Evolutionary conservation across 2,888 invertebrate species (phyloP).

Genomic region (Bugula neritina): DNA sequence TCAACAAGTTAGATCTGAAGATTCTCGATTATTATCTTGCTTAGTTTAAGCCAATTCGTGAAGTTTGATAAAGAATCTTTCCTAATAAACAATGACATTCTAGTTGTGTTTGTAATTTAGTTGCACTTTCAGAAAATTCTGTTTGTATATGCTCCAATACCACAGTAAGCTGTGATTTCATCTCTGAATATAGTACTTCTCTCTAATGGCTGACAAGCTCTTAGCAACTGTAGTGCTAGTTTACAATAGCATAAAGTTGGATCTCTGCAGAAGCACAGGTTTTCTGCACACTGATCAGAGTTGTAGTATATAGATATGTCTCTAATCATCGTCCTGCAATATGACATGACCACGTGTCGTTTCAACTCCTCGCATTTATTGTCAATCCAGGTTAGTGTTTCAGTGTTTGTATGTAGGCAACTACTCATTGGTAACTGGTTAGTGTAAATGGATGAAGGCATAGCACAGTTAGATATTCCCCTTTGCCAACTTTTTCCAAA

Average conservation of each 20-base stretch:
- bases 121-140: too few relatives aligned
- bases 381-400: neutral
- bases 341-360: neutral
- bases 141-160: too few relatives aligned
- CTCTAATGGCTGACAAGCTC: neutral
- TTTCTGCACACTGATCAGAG: neutral
- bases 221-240: neutral
- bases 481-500: constrained; percentile 79
- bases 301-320: neutral
- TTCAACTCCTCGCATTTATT: constrained; percentile 8
- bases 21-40: too few relatives aligned
- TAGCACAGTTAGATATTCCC: neutral
- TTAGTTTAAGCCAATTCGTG: too few relatives aligned
- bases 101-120: too few relatives aligned
- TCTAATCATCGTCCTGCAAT: neutral
- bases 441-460: neutral
- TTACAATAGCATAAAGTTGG: neutral
- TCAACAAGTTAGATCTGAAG: too few relatives aligned
- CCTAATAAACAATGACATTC: too few relatives aligned
- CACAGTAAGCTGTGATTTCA: neutral
- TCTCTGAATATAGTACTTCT: neutral
- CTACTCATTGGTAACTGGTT: neutral
- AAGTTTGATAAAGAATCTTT: too few relatives aligned
- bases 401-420: neutral
- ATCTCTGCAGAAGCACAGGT: constrained; percentile 7